Conservation (phyloP, 2,888 invertebrate species). For the Limnephilus marmoratus region DNA sequence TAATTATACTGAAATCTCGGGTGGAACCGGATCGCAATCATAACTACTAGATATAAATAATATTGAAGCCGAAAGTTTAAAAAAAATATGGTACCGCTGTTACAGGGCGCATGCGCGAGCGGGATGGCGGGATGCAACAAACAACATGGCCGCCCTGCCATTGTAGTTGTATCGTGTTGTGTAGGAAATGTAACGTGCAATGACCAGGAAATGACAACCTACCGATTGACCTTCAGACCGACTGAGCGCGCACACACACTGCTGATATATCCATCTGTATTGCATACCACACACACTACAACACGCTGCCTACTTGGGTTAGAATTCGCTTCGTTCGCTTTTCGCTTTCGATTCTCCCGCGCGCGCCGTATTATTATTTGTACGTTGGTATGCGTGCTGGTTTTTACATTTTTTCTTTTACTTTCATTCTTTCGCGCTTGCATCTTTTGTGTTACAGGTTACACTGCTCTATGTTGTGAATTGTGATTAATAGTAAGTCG, state of each 20-base stretch:
- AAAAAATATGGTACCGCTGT: slow-evolving; percentile 9
- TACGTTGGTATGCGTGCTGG: not conserved
- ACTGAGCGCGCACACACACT: slow-evolving; percentile 53
- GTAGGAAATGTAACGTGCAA: slow-evolving; percentile 63
- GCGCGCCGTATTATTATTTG: slow-evolving; percentile 15
- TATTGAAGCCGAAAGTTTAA: not conserved
- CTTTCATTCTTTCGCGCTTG: slow-evolving; percentile 11
- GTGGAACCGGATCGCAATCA: not conserved
- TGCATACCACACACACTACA: not conserved
- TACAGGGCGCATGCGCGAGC: slow-evolving; percentile 16
- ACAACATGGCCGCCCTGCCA: slow-evolving; percentile 24
- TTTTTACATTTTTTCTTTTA: not conserved
- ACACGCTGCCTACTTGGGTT: not conserved
- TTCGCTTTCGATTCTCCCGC: slow-evolving; percentile 27
- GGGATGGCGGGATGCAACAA: slow-evolving; percentile 19
- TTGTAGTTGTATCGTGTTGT: slow-evolving; percentile 1
- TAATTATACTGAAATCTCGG: not conserved
- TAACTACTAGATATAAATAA: not conserved
- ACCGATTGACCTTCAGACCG: slow-evolving; percentile 63
- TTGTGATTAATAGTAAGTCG: not conserved
- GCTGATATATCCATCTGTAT: not conserved
- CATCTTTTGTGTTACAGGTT: slow-evolving; percentile 32
- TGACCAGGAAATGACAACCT: slow-evolving; percentile 63
- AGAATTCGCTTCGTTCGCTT: slow-evolving; percentile 22
- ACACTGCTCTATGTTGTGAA: not conserved